These are phyloP conservation scores for Ctenosaura bakeri DNA, from an alignment of 2,797 vertebrate genomes.

Conservation along the genomic window DNA sequence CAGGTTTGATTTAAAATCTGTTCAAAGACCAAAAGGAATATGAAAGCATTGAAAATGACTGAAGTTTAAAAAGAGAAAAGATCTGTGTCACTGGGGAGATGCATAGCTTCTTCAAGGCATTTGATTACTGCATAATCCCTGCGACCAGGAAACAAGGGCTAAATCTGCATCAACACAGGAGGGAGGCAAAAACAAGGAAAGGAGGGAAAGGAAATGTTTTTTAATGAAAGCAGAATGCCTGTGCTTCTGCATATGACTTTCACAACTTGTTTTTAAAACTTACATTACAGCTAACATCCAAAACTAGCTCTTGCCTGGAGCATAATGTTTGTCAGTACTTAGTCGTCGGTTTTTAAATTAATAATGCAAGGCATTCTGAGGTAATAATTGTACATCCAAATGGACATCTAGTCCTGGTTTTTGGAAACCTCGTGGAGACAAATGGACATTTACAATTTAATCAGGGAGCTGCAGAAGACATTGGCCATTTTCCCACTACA, in stretches of 20 bases:
- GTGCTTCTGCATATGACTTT: conserved; percentile 1
- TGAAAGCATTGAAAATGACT: conserved; percentile 45
- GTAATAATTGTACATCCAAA: no score
- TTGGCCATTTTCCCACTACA: no score
- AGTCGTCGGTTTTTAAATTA: neutral
- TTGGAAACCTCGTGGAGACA: no score
- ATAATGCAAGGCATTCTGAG: no score
- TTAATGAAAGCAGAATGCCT: neutral
- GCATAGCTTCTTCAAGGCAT: conserved; percentile 59
- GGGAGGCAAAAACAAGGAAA: conserved; percentile 55
- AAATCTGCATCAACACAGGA: conserved; percentile 48
- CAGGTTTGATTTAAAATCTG: conserved; percentile 17
- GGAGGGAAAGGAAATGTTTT: conserved; percentile 28
- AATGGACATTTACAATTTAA: no score
- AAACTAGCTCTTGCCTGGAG: neutral
- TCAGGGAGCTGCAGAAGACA: no score
- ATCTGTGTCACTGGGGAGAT: conserved; percentile 37
- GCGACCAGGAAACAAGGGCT: conserved; percentile 54
- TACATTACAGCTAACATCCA: conserved; percentile 27
- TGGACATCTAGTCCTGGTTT: no score
- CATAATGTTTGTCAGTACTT: neutral
- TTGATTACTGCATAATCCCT: conserved; percentile 62
- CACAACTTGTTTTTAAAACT: conserved; percentile 40
- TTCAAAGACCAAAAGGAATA: conserved; percentile 1
- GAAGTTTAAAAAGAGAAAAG: conserved; percentile 38